A percentile compares a stretch with the other conserved stretches of the same genome.
phyloP scores from a whole-genome alignment of 2,113 vertebrate genomes.

The Paedocypris sp. region DNA sequence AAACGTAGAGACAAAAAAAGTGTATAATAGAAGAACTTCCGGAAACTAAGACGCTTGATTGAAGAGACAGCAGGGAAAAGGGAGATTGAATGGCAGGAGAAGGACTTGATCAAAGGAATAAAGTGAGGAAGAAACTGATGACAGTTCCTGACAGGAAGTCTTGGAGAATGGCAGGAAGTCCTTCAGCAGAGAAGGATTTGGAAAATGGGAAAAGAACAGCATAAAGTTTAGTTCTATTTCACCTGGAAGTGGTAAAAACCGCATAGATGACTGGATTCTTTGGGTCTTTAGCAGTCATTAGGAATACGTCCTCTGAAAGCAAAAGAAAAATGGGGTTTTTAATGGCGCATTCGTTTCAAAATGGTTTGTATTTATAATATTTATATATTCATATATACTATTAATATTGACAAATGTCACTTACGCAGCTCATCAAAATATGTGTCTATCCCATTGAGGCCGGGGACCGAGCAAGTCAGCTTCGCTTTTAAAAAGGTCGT shows the following conservation, averaged over 20 bases:
- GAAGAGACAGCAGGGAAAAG: constrained; percentile 23
- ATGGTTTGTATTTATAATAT: not conserved
- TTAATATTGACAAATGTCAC: constrained; percentile 38
- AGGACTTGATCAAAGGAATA: not conserved
- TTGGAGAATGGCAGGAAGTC: not conserved
- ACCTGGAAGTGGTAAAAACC: constrained; percentile 97
- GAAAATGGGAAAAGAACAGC: not conserved
- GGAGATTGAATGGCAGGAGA: not conserved
- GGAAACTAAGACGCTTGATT: not conserved
- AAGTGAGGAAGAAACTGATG: not conserved
- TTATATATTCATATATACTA: not conserved
- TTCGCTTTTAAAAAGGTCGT: constrained; percentile 94
- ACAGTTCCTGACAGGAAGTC: too few species aligned
- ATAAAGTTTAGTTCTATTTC: constrained; percentile 48
- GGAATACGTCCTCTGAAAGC: constrained; percentile 83
- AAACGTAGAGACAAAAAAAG: not conserved
- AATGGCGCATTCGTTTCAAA: too few species aligned
- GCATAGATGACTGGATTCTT: constrained; percentile 95
- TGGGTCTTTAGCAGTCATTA: constrained; percentile 95
- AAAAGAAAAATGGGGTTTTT: not conserved
- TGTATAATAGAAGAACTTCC: not conserved
- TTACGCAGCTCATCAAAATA: constrained; percentile 94
- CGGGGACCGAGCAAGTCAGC: constrained; percentile 86
- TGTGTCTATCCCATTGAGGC: constrained; percentile 89
- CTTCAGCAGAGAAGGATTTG: not conserved